phyloP scores from a whole-genome alignment of 2,113 vertebrate species.

The Notiomystis cincta region DNA sequence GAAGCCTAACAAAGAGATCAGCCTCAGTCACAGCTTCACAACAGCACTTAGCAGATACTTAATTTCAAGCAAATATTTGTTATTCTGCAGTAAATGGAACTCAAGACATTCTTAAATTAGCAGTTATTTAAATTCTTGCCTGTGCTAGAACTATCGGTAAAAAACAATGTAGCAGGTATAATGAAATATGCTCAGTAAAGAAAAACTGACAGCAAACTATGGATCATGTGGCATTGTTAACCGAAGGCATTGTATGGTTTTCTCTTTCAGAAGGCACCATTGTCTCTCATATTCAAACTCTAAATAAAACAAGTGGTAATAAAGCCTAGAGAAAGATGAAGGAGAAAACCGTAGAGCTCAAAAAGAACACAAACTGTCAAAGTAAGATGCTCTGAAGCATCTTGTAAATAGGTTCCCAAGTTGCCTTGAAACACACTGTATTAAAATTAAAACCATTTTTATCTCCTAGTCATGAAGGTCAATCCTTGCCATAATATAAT shows the following conservation, averaged over 20 bases:
- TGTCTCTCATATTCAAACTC: background rate
- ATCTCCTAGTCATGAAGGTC: background rate
- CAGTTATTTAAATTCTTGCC: background rate
- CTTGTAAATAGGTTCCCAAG: background rate
- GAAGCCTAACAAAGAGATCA: background rate
- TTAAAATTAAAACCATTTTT: background rate
- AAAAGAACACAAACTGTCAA: background rate
- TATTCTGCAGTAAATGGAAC: background rate
- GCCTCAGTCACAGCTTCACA: background rate
- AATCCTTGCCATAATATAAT: background rate
- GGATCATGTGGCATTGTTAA: background rate
- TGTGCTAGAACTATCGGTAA: background rate
- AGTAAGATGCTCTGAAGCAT: background rate
- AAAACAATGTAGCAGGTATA: background rate
- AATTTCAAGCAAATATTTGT: background rate
- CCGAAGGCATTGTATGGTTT: background rate
- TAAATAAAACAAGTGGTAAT: background rate
- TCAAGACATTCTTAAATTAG: background rate
- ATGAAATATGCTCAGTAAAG: background rate
- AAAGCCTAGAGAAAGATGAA: background rate
- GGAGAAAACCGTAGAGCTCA: background rate
- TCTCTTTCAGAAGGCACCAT: background rate
- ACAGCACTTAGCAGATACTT: background rate
- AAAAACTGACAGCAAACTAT: background rate
- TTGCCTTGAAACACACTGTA: background rate